Conservation (phyloP, 2,113 vertebrate species). For the Pachycephala philippinensis region DNA sequence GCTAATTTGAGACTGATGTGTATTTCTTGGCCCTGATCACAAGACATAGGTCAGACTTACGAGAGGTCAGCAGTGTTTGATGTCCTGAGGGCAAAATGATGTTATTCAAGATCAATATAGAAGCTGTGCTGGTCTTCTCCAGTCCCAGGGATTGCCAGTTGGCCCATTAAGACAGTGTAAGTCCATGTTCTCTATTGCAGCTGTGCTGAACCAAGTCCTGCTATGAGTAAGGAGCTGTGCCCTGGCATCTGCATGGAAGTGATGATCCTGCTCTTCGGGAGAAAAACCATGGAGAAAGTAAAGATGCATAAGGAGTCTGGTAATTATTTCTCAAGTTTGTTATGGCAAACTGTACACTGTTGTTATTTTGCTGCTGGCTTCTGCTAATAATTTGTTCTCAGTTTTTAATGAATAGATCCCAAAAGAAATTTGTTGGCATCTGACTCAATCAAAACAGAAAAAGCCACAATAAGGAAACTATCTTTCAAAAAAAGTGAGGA, state of each 20-base stretch:
- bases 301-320: background rate
- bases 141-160: background rate
- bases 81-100: background rate
- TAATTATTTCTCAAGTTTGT: conserved; percentile 8
- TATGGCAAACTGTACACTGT: background rate
- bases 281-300: background rate
- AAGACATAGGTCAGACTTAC: background rate
- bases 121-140: background rate
- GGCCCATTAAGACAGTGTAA: background rate
- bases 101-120: background rate
- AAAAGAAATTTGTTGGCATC: conserved; percentile 7
- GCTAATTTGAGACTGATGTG: background rate
- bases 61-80: background rate
- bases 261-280: background rate
- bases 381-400: background rate
- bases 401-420: conserved; percentile 32
- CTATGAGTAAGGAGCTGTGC: background rate
- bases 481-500: conserved; percentile 10
- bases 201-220: background rate
- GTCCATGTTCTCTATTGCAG: background rate
- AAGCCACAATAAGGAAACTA: conserved; percentile 25
- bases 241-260: background rate
- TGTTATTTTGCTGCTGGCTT: conserved; percentile 12
- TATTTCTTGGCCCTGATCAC: background rate
- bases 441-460: conserved; percentile 39